Conservation (phyloP, 2,113 vertebrate genomes). For the Cynopterus brachyotis region DNA sequence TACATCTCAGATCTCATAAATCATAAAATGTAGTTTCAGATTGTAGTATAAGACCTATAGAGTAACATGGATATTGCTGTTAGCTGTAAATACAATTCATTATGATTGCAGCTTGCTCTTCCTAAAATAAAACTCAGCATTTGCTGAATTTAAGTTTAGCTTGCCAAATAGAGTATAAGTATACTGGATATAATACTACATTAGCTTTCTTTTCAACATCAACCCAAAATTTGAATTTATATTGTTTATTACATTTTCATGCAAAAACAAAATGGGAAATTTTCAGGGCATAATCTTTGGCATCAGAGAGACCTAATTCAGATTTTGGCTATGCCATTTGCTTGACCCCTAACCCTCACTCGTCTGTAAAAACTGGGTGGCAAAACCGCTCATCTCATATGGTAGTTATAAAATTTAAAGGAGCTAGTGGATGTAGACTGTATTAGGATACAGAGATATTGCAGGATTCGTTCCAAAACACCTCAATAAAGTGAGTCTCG, state of each 20-base stretch:
- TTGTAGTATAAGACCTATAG: slow-evolving; percentile 42
- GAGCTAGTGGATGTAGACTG: not conserved
- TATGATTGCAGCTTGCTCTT: slow-evolving; percentile 76
- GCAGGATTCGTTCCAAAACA: not conserved
- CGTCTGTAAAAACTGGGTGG: not conserved
- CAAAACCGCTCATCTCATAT: slow-evolving; percentile 5
- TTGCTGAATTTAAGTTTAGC: slow-evolving; percentile 80
- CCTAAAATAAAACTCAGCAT: slow-evolving; percentile 78
- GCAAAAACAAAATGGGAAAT: slow-evolving; percentile 50
- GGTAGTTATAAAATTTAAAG: not conserved
- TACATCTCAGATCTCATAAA: slow-evolving; percentile 44
- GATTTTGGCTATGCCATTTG: not conserved
- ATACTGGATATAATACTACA: slow-evolving; percentile 64
- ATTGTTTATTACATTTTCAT: slow-evolving; percentile 64
- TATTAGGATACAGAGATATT: not conserved
- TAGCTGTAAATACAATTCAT: slow-evolving; percentile 75
- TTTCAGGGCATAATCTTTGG: slow-evolving; percentile 38
- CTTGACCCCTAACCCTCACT: not conserved
- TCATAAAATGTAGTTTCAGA: slow-evolving; percentile 38
- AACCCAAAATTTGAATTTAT: slow-evolving; percentile 72
- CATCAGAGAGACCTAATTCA: not conserved
- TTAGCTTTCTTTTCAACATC: slow-evolving; percentile 66
- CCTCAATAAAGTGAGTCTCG: not conserved
- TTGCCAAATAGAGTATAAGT: slow-evolving; percentile 74
- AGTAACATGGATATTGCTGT: slow-evolving; percentile 59